A percentile compares a stretch with the other conserved stretches of the same genome.
phyloP scores from a whole-genome alignment of 23 tunicate species.

The Clavelina lepadiformis region DNA sequence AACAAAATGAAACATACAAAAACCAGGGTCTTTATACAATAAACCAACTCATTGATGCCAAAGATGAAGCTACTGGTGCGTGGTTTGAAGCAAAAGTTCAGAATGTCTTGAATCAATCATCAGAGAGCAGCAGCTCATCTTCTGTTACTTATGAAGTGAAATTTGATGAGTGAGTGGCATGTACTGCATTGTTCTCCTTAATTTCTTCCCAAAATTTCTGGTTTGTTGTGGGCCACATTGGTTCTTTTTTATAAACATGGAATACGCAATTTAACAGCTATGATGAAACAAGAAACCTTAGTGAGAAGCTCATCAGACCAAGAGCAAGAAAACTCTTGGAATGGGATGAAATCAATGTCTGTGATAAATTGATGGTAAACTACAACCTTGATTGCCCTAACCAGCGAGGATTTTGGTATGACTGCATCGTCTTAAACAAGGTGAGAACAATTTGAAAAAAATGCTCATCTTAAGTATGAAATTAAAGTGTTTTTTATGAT shows the following conservation, averaged over 20 bases:
- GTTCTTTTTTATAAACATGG: too few relatives aligned
- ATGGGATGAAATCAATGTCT: conserved; percentile 57
- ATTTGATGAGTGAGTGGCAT: conserved; percentile 59
- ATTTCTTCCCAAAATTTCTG: neutral
- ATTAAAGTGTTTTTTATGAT: too few relatives aligned
- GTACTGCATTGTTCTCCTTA: neutral
- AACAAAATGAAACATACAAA: too few relatives aligned
- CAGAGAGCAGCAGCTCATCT: neutral
- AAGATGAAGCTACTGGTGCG: conserved; percentile 73
- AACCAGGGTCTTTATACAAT: too few relatives aligned
- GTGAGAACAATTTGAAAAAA: conserved; percentile 7
- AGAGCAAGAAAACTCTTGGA: conserved; percentile 67
- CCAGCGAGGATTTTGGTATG: conserved; percentile 90
- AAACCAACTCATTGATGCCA: too few relatives aligned
- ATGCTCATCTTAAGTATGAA: neutral
- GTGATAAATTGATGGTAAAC: conserved; percentile 65
- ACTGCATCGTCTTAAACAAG: conserved; percentile 42
- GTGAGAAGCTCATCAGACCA: conserved; percentile 35
- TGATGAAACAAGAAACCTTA: conserved; percentile 31
- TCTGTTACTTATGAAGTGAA: conserved; percentile 31
- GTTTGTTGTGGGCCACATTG: too few relatives aligned
- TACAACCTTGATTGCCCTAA: conserved; percentile 66
- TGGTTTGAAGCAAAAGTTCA: conserved; percentile 78
- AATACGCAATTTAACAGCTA: too few relatives aligned
- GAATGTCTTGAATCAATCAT: neutral